Percentiles rank a stretch among this genome's conserved stretches.
Conservation (phyloP, 2,888 invertebrate genomes). For the Drosophila eohydei region DNA sequence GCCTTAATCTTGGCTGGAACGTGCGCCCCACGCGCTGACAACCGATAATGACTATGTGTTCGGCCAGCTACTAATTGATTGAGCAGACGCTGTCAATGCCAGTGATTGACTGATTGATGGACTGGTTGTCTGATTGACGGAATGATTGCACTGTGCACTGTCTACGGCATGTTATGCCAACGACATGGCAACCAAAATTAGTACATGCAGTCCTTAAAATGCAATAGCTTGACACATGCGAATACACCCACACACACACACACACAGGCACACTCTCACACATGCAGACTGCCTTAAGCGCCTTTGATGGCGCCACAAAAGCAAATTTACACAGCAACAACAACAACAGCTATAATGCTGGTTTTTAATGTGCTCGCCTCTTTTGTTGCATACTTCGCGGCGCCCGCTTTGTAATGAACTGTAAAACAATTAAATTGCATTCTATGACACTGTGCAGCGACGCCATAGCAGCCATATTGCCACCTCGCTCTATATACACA, state of each 20-base stretch:
- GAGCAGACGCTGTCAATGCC: slow-evolving; percentile 54
- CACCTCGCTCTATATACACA: not conserved
- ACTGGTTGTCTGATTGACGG: slow-evolving; percentile 38
- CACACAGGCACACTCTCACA: not conserved
- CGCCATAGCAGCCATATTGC: slow-evolving; percentile 3
- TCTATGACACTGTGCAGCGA: slow-evolving; percentile 23
- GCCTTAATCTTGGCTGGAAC: slow-evolving; percentile 28
- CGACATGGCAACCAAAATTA: slow-evolving; percentile 9
- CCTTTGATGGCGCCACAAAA: slow-evolving; percentile 39
- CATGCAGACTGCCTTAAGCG: slow-evolving; percentile 19
- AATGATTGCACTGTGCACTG: not conserved
- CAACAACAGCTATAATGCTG: slow-evolving; percentile 8
- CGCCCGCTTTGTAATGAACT: slow-evolving; percentile 34
- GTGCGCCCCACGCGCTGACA: slow-evolving; percentile 16
- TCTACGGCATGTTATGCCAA: slow-evolving; percentile 5
- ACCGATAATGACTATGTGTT: slow-evolving; percentile 51
- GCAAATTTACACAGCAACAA: slow-evolving; percentile 20
- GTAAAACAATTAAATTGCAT: slow-evolving; percentile 43
- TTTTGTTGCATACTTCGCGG: slow-evolving; percentile 37
- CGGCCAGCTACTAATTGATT: slow-evolving; percentile 60
- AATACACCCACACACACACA: not conserved
- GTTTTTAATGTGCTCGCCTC: slow-evolving; percentile 36
- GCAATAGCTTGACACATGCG: not conserved
- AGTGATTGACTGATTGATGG: slow-evolving; percentile 52
- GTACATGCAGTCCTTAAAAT: slow-evolving; percentile 18